Conservation (phyloP, 2,113 vertebrate species). For the Grantiella picta region DNA sequence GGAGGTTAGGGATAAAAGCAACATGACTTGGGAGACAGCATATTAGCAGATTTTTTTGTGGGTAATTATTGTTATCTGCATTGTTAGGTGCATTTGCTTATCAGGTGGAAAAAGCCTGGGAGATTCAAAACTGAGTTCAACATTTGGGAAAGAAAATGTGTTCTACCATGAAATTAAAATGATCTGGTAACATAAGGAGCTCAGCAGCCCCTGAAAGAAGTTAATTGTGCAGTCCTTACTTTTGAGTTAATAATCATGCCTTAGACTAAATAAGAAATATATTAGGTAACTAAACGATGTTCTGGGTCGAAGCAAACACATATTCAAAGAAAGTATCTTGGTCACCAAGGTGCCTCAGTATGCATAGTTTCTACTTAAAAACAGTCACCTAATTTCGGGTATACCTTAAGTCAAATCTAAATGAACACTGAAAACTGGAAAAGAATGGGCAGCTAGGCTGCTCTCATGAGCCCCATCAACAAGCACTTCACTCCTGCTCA, state of each 20-base stretch:
- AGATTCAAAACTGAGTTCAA: background rate
- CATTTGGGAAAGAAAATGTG: background rate
- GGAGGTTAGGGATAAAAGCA: background rate
- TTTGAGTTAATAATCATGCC: background rate
- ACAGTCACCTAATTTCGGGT: background rate
- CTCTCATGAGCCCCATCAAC: background rate
- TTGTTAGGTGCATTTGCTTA: background rate
- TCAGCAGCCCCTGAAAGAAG: background rate
- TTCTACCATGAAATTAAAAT: background rate
- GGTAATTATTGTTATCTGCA: background rate
- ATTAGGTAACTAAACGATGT: background rate
- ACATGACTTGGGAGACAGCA: background rate
- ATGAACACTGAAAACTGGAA: background rate
- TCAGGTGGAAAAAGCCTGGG: background rate
- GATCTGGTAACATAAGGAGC: background rate
- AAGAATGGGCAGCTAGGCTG: background rate
- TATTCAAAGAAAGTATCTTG: background rate
- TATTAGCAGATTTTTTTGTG: background rate
- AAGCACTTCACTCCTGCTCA: background rate
- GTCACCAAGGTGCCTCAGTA: background rate
- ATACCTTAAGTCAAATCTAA: background rate
- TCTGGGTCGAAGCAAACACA: background rate
- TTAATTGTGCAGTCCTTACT: background rate
- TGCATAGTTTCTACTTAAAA: background rate
- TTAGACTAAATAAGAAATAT: background rate